Conservation (phyloP, 1,140 invertebrate genomes). For the Drosophila murphyi region DNA sequence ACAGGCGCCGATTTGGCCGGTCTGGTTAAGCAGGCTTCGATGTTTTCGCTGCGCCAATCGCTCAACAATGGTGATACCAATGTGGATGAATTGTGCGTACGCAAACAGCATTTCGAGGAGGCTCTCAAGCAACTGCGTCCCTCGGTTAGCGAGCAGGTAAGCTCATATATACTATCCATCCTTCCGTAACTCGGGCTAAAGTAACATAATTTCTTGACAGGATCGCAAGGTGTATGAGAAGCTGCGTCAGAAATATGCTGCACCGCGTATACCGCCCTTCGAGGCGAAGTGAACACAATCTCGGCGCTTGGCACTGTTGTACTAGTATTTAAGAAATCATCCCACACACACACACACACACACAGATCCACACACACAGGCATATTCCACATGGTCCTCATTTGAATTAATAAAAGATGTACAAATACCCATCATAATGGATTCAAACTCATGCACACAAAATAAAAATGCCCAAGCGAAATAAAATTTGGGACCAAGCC, state of each 20-base stretch:
- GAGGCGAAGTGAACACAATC: slow-evolving; percentile 53
- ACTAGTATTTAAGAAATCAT: slow-evolving; percentile 46
- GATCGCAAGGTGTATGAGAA: slow-evolving; percentile 82
- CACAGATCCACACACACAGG: slow-evolving; percentile 11
- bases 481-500: slow-evolving; percentile 41
- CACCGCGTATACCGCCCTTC: slow-evolving; percentile 54
- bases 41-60: slow-evolving; percentile 90
- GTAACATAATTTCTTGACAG: slow-evolving; percentile 26
- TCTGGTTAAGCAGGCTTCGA: slow-evolving; percentile 92
- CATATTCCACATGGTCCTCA: slow-evolving; percentile 26
- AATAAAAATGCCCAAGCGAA: slow-evolving; percentile 31
- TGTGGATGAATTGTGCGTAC: slow-evolving; percentile 64
- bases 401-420: slow-evolving; percentile 23
- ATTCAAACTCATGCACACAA: neutral
- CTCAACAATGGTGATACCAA: slow-evolving; percentile 82
- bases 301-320: slow-evolving; percentile 51
- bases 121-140: slow-evolving; percentile 73
- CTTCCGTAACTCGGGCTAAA: neutral
- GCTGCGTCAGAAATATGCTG: slow-evolving; percentile 78
- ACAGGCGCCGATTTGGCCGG: slow-evolving; percentile 97
- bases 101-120: slow-evolving; percentile 67
- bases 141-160: slow-evolving; percentile 75
- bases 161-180: neutral
- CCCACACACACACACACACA: slow-evolving; percentile 1
- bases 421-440: slow-evolving; percentile 23